These are phyloP conservation scores for Trachelus tabidus DNA, from an alignment of 2,888 invertebrate genomes.

Conservation along the genomic window DNA sequence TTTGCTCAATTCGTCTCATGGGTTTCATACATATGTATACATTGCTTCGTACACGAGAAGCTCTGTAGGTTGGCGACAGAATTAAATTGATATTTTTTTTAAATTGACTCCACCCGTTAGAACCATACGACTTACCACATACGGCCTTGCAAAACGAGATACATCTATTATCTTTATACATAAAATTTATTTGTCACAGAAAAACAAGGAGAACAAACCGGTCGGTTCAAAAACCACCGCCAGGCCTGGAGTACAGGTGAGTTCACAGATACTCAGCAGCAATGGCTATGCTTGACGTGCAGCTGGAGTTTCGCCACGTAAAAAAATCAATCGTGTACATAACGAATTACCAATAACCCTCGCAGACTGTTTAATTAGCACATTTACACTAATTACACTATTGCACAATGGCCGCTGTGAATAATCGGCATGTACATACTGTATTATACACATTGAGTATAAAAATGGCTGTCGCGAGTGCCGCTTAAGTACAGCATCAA, in stretches of 20 bases:
- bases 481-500: neutral
- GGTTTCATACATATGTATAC: neutral
- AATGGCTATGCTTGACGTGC: neutral
- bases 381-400: neutral
- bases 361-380: neutral
- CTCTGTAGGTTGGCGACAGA: neutral
- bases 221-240: slow-evolving; percentile 18
- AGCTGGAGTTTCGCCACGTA: neutral
- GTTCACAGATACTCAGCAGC: neutral
- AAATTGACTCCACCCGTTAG: neutral
- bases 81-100: neutral
- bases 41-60: neutral
- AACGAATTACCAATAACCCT: neutral
- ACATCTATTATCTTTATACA: neutral
- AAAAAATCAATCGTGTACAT: neutral
- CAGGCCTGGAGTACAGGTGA: slow-evolving; percentile 9
- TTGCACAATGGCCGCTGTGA: neutral
- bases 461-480: neutral
- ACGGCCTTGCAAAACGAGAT: neutral
- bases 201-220: slow-evolving; percentile 39
- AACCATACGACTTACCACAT: neutral
- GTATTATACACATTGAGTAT: neutral
- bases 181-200: slow-evolving; percentile 14
- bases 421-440: neutral
- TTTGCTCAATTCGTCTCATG: neutral